Percentiles rank a stretch among this genome's conserved stretches.
Conservation (phyloP, 2,113 vertebrate species). For the Nesoenas mayeri region DNA sequence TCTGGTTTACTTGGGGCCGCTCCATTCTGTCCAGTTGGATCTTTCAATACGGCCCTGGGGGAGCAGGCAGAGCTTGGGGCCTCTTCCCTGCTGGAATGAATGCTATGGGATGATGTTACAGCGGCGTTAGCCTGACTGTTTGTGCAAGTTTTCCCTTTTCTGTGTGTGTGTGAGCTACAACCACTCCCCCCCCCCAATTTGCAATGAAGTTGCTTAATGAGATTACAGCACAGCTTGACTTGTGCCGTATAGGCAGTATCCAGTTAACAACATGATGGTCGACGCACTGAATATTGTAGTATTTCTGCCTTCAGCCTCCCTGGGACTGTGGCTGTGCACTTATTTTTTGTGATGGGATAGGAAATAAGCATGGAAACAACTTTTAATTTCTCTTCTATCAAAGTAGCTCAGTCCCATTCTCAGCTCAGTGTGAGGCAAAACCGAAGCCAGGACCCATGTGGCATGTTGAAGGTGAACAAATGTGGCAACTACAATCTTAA, state of each 20-base stretch:
- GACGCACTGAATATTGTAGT: not conserved
- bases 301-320: not conserved
- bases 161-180: not conserved
- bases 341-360: not conserved
- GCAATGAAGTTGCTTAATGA: not conserved
- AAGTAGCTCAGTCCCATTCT: not conserved
- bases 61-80: slow-evolving; percentile 7
- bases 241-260: not conserved
- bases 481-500: not conserved
- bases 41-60: slow-evolving; percentile 1
- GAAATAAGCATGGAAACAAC: not conserved
- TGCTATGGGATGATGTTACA: slow-evolving; percentile 36
- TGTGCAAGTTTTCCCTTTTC: not conserved
- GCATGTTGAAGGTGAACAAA: not conserved
- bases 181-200: not conserved
- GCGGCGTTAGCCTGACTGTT: slow-evolving; percentile 27
- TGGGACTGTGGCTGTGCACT: not conserved
- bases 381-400: accelerated
- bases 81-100: not conserved
- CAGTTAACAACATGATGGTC: not conserved
- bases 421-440: not conserved
- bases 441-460: not conserved
- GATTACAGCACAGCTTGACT: not conserved
- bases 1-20: not conserved
- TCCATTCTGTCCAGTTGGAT: not conserved